Percentiles rank a stretch among this genome's conserved stretches.
Conservation (phyloP, 64 coral and sea anemone species). For the Montipora cactus region DNA sequence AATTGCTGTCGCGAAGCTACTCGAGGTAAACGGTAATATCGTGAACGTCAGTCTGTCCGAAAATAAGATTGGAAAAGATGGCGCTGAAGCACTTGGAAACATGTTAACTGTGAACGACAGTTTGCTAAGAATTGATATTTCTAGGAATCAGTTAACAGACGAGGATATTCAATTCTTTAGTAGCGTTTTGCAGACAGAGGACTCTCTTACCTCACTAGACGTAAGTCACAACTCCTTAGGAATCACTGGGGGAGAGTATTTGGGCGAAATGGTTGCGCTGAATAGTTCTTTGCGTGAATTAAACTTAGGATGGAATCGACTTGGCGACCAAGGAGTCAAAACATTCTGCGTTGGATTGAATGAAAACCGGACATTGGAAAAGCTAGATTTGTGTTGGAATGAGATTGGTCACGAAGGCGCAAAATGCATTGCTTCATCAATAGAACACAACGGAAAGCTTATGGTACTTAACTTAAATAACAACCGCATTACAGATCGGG, state of each 20-base stretch:
- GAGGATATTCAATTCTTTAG: constrained; percentile 83
- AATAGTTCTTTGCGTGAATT: constrained; percentile 72
- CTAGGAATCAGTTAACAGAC: constrained; percentile 75
- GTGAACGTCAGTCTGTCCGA: constrained; percentile 77
- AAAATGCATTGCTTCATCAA: constrained; percentile 30
- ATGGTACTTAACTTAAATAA: constrained; percentile 82
- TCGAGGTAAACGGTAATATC: constrained; percentile 71
- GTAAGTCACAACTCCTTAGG: constrained; percentile 79
- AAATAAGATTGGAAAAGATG: constrained; percentile 83
- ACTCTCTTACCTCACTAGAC: constrained; percentile 60
- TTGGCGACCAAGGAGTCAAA: constrained; percentile 77
- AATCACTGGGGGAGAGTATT: constrained; percentile 49
- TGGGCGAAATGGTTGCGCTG: constrained; percentile 68
- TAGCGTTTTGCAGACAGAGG: constrained; percentile 81
- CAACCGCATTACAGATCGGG: constrained; percentile 87
- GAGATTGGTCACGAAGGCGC: constrained; percentile 78
- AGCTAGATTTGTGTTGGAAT: constrained; percentile 87
- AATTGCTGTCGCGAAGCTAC: constrained; percentile 63
- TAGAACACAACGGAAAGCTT: constrained; percentile 72
- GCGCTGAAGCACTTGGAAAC: constrained; percentile 66
- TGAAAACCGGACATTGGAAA: constrained; percentile 66
- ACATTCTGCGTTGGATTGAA: constrained; percentile 56
- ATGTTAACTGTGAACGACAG: constrained; percentile 70
- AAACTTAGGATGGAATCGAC: constrained; percentile 84
- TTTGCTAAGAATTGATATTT: constrained; percentile 64